Conservation (phyloP, 2,113 vertebrate species). For the Oenanthe melanoleuca region DNA sequence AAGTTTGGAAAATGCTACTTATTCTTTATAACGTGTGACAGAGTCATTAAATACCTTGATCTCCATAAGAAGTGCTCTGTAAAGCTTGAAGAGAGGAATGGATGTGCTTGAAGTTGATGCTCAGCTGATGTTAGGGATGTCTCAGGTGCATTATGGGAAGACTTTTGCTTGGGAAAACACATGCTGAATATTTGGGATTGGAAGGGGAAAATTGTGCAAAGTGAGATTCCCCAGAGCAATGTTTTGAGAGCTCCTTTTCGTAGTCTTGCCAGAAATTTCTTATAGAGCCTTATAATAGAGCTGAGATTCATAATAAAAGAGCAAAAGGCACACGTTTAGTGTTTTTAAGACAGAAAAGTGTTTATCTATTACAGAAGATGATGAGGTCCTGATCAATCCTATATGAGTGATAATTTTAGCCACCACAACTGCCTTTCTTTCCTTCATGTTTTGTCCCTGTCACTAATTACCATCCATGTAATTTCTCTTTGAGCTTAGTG, state of each 20-base stretch:
- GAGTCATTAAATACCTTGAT: not conserved
- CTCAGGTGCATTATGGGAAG: not conserved
- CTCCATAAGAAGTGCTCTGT: not conserved
- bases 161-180: not conserved
- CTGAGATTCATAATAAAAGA: not conserved
- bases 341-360: not conserved
- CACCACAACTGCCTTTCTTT: not conserved
- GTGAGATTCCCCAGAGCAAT: not conserved
- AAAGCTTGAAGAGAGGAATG: not conserved
- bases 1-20: not conserved
- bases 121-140: rapidly evolving
- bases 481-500: not conserved
- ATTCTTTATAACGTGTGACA: not conserved
- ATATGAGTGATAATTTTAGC: not conserved
- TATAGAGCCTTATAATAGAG: not conserved
- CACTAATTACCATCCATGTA: not conserved
- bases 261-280: not conserved
- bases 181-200: not conserved
- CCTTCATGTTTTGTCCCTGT: not conserved
- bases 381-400: not conserved
- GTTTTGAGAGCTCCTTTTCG: not conserved
- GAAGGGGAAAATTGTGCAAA: not conserved
- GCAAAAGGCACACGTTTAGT: not conserved
- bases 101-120: not conserved
- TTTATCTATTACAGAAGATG: not conserved